A percentile compares a stretch with the other conserved stretches of the same genome.
Conservation (phyloP, 2,888 invertebrate genomes). For the Euphydryas editha region DNA sequence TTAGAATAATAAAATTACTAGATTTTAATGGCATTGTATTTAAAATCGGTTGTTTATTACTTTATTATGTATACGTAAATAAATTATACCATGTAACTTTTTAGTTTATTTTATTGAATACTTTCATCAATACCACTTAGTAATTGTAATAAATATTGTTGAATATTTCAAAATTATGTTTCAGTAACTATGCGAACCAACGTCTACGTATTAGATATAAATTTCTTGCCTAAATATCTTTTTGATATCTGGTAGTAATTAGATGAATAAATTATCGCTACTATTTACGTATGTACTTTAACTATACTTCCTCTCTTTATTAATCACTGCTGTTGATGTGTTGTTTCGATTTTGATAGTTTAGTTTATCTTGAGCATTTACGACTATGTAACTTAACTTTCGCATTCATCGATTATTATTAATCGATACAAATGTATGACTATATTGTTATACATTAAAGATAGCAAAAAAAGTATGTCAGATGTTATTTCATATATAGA, state of each 20-base stretch:
- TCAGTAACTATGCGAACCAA: neutral
- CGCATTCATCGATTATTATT: constrained; percentile 10
- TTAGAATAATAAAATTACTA: neutral
- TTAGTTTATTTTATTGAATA: neutral
- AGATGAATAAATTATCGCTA: neutral
- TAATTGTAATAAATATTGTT: neutral
- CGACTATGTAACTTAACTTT: too few relatives aligned
- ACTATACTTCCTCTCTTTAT: constrained; percentile 7
- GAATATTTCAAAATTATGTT: neutral
- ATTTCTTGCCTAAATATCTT: constrained; percentile 12
- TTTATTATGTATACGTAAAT: neutral
- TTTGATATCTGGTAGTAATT: constrained; percentile 15
- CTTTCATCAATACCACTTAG: neutral
- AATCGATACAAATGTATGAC: neutral
- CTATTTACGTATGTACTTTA: constrained; percentile 6
- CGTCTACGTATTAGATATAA: neutral
- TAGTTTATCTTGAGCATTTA: neutral
- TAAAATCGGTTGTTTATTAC: neutral
- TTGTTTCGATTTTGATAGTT: neutral
- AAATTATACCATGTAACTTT: neutral
- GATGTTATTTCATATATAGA: constrained; percentile 29
- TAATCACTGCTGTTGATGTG: constrained; percentile 2
- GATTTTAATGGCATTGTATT: neutral
- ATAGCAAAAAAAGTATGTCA: constrained; percentile 19
- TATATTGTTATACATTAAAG: neutral